Evolutionary conservation across 2,113 vertebrate species (phyloP), one percentile per base, ranked within the genome.

Genomic region (Abramis brama): DNA sequence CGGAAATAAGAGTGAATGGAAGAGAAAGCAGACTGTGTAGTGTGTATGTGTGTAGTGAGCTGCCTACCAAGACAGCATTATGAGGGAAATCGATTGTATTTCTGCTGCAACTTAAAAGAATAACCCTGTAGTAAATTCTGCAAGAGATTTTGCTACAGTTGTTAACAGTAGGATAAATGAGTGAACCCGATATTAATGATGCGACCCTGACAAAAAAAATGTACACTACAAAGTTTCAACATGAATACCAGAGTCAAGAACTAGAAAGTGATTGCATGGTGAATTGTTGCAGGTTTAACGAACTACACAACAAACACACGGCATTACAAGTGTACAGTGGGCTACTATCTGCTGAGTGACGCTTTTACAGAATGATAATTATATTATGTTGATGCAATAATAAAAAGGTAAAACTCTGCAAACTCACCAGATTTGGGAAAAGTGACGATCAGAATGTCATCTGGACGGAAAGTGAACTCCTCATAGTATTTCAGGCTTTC

Each of bases 381-480:
- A 43, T 43, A 43, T 43, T 1, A 43, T 43, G 39, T 43, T 43
- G 6, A 43, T 43, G 39, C 39, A 43, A 43, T 43, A 43, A 43
- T 43, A 43, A 43, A 43, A 43, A 43, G 1, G 39, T 43, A 43
- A 73, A 66, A 2, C 59, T 62, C 10, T 15, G 5, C 25, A 21
- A 13, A 55, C 76, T 78, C 23, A 79, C 77, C 78, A 0, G 78
- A 80, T 45, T 80, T 80, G 0, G 93, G 93, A 71, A 92, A 94
- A 0, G 94, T 95, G 2, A 81, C 91, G 30, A 95, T 92, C 13
- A 95, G 1, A 4, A 91, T 62, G n/a, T 95, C 95, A 7, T 94
- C 93, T 0, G 86, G 70, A 1, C 92, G 93, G 5, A 95, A 94
- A 1, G 77, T 52, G 33, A 95, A 95, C 0, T 91, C 88, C 45